Evolutionary conservation across 2,113 vertebrate species (phyloP), one percentile per base, ranked within the genome.

Genomic region (Misgurnus anguillicaudatus): DNA sequence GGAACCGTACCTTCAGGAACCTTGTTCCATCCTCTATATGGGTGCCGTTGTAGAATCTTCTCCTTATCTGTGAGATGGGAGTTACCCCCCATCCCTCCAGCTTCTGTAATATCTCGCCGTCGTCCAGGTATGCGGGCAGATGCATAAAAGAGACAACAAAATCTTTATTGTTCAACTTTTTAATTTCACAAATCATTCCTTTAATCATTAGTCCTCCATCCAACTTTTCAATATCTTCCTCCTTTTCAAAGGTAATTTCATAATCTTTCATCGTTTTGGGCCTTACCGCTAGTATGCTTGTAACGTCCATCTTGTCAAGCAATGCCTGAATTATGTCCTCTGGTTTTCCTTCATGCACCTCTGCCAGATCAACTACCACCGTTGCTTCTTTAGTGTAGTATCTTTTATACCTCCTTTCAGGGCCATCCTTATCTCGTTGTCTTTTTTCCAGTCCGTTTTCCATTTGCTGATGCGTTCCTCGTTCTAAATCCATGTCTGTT

Each of bases 21-120:
- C 82, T 66, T 0, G 53, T 83, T 1, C 82, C 72, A 51, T 83
- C 82, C 4, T 51, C 67, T 4, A 77, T 70, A 1, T 68, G 2
- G 1, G 81, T 83, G 21, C 81, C 71, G 1, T 13, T 63, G 24
- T 71, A 75, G 1, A 51, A 13, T 9, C 69, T 16, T 7, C 55
- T 4, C 11, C 21, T 73, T 3, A 79, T 48, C 14, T 42, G 57
- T 0, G 38, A 36, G 16, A 75, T 16, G 2, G 71, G 42, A 6
- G 6, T 62, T 9, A 75, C 71, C 11, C 71, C 65, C 51, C 78
- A 79, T 19, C 21, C 14, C 6, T 47, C 17, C 9, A 79, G 24
- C 3, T 53, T 47, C 2, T 71, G 16, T 17, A 71, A 1, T 9
- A 79, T 48, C 0, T 36, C 42, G 17, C 4, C 19, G 6, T 79